Base-by-base conservation (phyloP, 1,140 invertebrate genomes). In the Drosophila parabipectinata region DNA sequence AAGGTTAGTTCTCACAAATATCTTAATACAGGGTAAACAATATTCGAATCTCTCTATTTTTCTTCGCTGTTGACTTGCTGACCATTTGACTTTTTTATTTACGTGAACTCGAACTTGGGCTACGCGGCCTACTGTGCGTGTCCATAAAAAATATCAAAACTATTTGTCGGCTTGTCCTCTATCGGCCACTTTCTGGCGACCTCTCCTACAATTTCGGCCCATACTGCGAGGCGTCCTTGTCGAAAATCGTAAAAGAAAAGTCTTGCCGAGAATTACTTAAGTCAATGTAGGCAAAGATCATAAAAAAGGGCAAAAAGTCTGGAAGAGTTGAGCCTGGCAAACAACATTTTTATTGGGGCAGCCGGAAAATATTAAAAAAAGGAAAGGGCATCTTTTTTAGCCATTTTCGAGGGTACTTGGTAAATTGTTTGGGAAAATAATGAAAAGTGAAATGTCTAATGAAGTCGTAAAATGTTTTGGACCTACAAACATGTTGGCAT, bases 361-460 rank as follows among this genome's bases (percentile, higher is more conserved):
- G 82, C 81, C 81, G 77, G 61, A 81, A 85, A 85, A 87, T 81
- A 87, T 87, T 77, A 81, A 87, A 87, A 85, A 55, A 50, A 45
- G 10, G 3, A 10, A 24, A 44, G 48, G 34, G 34, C 34, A 67
- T 77, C 58, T 75, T 69, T 37, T 58, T 30, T 30, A 37, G 18
- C 9, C 58, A 47, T 26, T 53, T 69, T 56, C 30, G 63, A 69
- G 47, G 58, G 72, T 69, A 80, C 74, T 77, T 82, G 72, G 55
- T 79, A 79, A 82, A 83, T 74, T 55, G 37, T 62, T 79, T 56
- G 71, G 21, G 72, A 73, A 78, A 79, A 78, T 54, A 60, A 80
- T 74, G 57, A 85, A 83, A 85, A 84, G 80, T 85, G 81, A 84
- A 84, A 87, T 81, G 73, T 72, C 68, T 87, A 87, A 84, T 87